Base-by-base conservation (phyloP, 2,113 vertebrate species). In the Pachycephala philippinensis region DNA sequence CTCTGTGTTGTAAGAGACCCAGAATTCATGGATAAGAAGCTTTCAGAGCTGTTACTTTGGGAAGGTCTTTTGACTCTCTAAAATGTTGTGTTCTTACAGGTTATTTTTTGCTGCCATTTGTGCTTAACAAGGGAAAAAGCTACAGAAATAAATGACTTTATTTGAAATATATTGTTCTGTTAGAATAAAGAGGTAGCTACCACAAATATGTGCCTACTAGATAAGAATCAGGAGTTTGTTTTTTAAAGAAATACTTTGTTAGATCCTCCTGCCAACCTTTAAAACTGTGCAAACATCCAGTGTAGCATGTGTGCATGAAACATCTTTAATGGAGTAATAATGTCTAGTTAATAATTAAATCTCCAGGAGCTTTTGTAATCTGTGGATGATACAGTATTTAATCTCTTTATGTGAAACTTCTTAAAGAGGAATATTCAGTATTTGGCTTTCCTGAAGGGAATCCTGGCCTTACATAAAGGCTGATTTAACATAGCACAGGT, bases 291-390 rank as follows among this genome's bases (percentile, higher is more conserved):
- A 87, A 64, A 91, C 76, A 76, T 81, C 70, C 65, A 76, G 21
- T 78, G 71, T 68, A 82, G 69, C 42, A 11, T 76, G 42, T 84
- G 60, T 92, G 35, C 60, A 7, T 85, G 53, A 69, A 93, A 52
- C 27, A 52, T 66, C 84, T 90, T 89, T 85, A 93, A 87, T 63
- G 63, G 59, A 80, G 24, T 90, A 91, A 90, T 87, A 94, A 88
- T 90, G 26, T 80, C 40, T 80, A 54, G 90, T 95, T 97, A 95
- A 94, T 94, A 61, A 93, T 93, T 95, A 96, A 72, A 86, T 92
- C 17, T 72, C 39, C 21, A 45, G 40, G 50, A 87, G 56, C 24
- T 91, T 63, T 65, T 87, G 66, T 72, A 90, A 80, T 87, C 69
- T 80, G 33, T 56, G 56, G 39, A 69, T 85, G 42, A 30, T 88